Evolutionary conservation across 2,113 vertebrate species (phyloP).

Genomic region (Laterallus jamaicensis): DNA sequence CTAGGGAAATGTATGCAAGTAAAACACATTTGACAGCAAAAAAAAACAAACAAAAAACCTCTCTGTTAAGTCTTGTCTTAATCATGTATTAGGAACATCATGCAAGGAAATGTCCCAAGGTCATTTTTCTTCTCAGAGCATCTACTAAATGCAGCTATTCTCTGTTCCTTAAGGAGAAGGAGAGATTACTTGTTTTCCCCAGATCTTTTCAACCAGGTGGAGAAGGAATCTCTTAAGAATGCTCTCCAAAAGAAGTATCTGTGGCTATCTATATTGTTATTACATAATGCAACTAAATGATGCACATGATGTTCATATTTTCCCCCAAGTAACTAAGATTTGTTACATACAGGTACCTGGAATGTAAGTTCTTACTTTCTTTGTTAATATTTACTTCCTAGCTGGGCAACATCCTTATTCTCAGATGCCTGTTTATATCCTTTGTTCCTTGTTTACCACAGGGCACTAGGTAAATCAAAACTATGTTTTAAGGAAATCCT

Average conservation of each 20-base stretch:
- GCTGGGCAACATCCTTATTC: not conserved
- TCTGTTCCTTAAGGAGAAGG: not conserved
- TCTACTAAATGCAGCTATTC: not conserved
- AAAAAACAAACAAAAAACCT: not conserved
- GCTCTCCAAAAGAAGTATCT: not conserved
- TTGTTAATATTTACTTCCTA: not conserved
- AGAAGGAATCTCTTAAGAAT: not conserved
- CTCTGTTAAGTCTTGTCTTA: not conserved
- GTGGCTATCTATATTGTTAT: not conserved
- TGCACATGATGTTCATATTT: not conserved
- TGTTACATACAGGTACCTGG: not conserved
- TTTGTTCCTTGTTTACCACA: not conserved
- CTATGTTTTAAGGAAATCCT: not conserved
- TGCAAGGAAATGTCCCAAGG: not conserved
- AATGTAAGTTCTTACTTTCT: not conserved
- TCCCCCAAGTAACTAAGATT: not conserved
- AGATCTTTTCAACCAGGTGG: not conserved
- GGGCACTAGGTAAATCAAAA: not conserved
- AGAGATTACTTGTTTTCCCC: not conserved
- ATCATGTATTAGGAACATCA: not conserved
- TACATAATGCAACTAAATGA: not conserved
- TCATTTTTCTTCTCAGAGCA: not conserved
- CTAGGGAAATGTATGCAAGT: constrained; percentile 66
- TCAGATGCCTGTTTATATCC: not conserved
- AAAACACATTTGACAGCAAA: constrained; percentile 14